These are phyloP conservation scores for Pemphredon lugubris DNA, from an alignment of 2,888 invertebrate species.

Conservation along the genomic window DNA sequence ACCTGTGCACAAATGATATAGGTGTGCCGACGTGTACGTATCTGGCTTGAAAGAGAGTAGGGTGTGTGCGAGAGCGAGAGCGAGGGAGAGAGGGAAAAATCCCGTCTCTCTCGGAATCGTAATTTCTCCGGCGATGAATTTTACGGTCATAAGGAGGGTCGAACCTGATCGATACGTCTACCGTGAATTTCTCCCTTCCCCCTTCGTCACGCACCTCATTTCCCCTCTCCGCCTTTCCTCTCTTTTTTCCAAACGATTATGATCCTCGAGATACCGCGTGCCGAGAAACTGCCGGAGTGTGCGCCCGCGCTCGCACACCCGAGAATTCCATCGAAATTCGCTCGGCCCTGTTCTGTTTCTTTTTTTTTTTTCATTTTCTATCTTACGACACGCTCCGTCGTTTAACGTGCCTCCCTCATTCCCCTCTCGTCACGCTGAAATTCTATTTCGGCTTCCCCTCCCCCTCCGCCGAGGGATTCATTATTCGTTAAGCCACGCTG, in stretches of 20 bases:
- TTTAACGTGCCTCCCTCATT: no score
- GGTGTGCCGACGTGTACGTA: constrained; percentile 24
- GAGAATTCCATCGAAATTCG: neutral
- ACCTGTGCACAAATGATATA: constrained; percentile 30
- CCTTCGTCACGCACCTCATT: constrained; percentile 16
- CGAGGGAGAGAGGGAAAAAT: neutral
- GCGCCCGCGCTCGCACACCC: no score
- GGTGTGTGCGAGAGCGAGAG: neutral
- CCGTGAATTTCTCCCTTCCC: constrained; percentile 8
- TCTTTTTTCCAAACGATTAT: constrained; percentile 23
- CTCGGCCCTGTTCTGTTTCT: neutral
- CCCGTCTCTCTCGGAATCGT: constrained; percentile 28
- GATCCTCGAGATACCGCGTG: constrained; percentile 11
- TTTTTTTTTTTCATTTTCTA: neutral
- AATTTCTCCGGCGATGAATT: constrained; percentile 43
- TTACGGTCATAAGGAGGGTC: constrained; percentile 49
- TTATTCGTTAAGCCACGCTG: no score
- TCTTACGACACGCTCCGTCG: no score
- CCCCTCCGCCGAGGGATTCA: no score
- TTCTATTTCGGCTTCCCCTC: neutral
- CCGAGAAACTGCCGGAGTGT: constrained; percentile 16
- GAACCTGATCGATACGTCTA: constrained; percentile 59
- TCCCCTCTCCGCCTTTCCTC: constrained; percentile 6
- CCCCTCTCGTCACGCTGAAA: no score
- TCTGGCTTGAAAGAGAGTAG: constrained; percentile 16